Conservation (phyloP, 2,113 vertebrate species). For the Corvus cornix region DNA sequence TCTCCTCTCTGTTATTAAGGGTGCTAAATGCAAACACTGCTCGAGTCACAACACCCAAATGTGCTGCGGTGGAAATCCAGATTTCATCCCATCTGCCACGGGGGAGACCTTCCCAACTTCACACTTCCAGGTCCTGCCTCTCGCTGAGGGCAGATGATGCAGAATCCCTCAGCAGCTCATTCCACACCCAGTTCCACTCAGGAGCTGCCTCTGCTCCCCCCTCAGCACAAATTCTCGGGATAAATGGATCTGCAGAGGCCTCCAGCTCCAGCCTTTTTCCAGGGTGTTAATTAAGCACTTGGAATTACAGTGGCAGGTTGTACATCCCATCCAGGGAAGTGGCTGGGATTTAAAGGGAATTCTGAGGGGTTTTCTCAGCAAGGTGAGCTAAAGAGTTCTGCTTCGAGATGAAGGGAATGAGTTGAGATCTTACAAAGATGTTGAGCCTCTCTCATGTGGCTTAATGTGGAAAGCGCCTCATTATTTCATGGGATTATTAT, state of each 20-base stretch:
- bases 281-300: background rate
- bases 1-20: background rate
- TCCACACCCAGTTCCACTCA: background rate
- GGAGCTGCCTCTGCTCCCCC: background rate
- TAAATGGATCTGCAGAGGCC: background rate
- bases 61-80: background rate
- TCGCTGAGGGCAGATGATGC: background rate
- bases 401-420: background rate
- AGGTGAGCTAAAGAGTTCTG: background rate
- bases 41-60: background rate
- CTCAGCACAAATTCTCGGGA: background rate
- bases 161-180: background rate
- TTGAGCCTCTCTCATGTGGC: background rate
- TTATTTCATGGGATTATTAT: background rate
- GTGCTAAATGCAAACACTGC: background rate
- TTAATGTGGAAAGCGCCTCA: background rate
- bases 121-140: background rate
- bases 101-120: background rate
- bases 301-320: background rate
- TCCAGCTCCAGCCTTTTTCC: background rate
- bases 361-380: background rate
- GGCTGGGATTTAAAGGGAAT: background rate
- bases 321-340: background rate
- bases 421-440: background rate
- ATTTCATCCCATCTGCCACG: background rate